These are phyloP conservation scores for Lithobates sylvaticus DNA, from an alignment of 2,797 vertebrate species.

Conservation along the genomic window DNA sequence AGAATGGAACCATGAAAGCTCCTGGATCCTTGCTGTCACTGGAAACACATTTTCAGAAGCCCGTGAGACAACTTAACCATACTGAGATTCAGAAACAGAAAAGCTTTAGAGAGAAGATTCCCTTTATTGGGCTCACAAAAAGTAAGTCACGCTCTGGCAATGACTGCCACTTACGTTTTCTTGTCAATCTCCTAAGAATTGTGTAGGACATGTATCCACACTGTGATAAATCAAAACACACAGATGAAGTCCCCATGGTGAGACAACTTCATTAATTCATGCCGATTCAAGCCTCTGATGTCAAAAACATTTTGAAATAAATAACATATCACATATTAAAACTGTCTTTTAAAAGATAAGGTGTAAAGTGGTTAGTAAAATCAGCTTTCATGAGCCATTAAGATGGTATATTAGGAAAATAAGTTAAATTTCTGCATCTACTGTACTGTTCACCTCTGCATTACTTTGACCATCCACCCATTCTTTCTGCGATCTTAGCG, in stretches of 20 bases:
- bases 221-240: background rate
- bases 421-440: background rate
- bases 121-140: constrained; percentile 77
- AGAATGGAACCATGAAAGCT: background rate
- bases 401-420: background rate
- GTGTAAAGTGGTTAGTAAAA: background rate
- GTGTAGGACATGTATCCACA: background rate
- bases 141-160: constrained; percentile 67
- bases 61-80: background rate
- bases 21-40: background rate
- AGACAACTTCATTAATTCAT: background rate
- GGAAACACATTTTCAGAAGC: constrained; percentile 29
- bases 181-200: constrained; percentile 20
- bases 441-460: background rate
- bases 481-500: too few species aligned
- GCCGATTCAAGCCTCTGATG: background rate
- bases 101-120: constrained; percentile 60
- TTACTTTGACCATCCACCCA: background rate
- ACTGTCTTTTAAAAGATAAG: background rate
- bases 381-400: background rate
- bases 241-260: background rate
- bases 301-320: background rate
- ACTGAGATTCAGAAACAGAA: constrained; percentile 19
- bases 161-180: constrained; percentile 18
- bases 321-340: background rate